phyloP scores from a whole-genome alignment of 2,888 invertebrate species.

The Drosophila dives region DNA sequence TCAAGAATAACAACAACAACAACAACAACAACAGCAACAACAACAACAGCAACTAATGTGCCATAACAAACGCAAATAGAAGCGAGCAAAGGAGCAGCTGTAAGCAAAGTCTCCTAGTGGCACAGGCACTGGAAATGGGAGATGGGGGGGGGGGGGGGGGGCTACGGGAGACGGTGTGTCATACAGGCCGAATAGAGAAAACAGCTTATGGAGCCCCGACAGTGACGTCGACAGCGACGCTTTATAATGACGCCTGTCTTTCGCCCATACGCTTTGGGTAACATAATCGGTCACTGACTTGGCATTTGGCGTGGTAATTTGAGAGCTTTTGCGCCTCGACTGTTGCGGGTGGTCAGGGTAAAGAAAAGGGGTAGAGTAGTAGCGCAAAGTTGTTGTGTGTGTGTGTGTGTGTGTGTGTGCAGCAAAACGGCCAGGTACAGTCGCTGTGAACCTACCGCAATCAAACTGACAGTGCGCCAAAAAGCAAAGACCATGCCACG shows the following conservation, averaged over 20 bases:
- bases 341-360: slow-evolving; percentile 78
- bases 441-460: slow-evolving; percentile 65
- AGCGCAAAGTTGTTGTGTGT: neutral
- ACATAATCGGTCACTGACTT: slow-evolving; percentile 81
- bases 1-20: slow-evolving; percentile 19
- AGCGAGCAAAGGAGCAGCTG: slow-evolving; percentile 63
- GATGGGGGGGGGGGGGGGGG: slow-evolving; percentile 7
- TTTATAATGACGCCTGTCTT: slow-evolving; percentile 75
- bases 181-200: slow-evolving; percentile 31
- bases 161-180: slow-evolving; percentile 19
- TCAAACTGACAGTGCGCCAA: slow-evolving; percentile 62
- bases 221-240: slow-evolving; percentile 47
- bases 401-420: neutral
- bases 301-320: slow-evolving; percentile 79
- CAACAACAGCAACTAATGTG: slow-evolving; percentile 63
- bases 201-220: slow-evolving; percentile 57
- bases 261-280: slow-evolving; percentile 75
- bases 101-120: slow-evolving; percentile 30
- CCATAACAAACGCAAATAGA: slow-evolving; percentile 77
- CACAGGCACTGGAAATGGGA: slow-evolving; percentile 18
- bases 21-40: slow-evolving; percentile 22
- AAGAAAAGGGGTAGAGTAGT: slow-evolving; percentile 3
- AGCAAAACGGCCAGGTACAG: slow-evolving; percentile 52
- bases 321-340: slow-evolving; percentile 71
- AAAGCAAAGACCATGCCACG: slow-evolving; percentile 38